Base-by-base conservation (phyloP, 2,888 invertebrate species). In the Mycalesis mineus region DNA sequence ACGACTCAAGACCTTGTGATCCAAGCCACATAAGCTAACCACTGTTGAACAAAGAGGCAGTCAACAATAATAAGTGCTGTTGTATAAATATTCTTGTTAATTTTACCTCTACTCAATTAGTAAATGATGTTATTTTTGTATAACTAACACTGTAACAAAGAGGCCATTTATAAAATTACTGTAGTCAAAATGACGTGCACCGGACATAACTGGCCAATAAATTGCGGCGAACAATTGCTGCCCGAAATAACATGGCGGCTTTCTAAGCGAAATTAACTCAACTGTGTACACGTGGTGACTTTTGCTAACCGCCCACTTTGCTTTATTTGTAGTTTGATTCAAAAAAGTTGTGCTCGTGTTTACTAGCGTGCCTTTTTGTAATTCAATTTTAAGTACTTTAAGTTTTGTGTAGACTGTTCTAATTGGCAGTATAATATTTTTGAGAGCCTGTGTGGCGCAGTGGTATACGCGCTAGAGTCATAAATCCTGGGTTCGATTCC, bases 171-270 rank as follows among this genome's bases (percentile, higher is more conserved):
- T 22, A 48, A 45, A 29, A 45, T 31, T 45, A 13, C 31, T 14
- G 31, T 45, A 45, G 33, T 47, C 33, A 33, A 47, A 47, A 47
- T 47, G 47, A 47, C 47, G 47, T 15, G 47, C 53, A 64, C 68
- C 73, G 76, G 77, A 75, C 68, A 71, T 67, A 69, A 65, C 71
- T 64, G 68, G 70, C 68, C 69, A 74, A 72, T 71, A 69, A 71
- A 72, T 71, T 70, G 63, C 59, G 58, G 56, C 33, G 33, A 31
- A 63, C 72, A 71, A 75, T 71, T 72, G 70, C 69, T 41, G 53
- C 65, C 48, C 31, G 11, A 55, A 55, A 55, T 55, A 55, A 55
- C 47, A 33, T 7, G 22, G 41, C 49, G 33, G 14, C 41, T 55
- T 55, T 55, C 48, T 49, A 31, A 36, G 49, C 49, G 22, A 33